A percentile compares a stretch with the other conserved stretches of the same genome.
Conservation (phyloP, 2,113 vertebrate genomes). For the Rana temporaria region DNA sequence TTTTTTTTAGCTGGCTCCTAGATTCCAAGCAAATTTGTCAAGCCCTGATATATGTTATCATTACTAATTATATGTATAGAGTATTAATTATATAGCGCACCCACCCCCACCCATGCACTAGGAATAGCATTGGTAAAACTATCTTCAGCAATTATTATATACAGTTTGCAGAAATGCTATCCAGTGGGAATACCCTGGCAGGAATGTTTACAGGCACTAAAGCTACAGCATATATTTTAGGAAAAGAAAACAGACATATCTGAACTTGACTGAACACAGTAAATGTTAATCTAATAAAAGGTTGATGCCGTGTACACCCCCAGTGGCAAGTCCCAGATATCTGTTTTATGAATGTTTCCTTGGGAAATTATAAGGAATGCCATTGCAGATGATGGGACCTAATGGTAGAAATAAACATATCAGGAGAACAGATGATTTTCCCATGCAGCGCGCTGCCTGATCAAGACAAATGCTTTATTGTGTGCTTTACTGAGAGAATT, state of each 20-base stretch:
- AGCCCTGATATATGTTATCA: no score
- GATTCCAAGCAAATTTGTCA: no score
- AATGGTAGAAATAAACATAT: conserved; percentile 36
- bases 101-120: no score
- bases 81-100: no score
- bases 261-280: background rate
- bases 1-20: no score
- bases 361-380: conserved; percentile 28
- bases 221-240: background rate
- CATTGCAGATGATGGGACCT: conserved; percentile 14
- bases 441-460: background rate
- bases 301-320: conserved; percentile 12
- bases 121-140: no score
- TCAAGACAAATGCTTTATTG: no score
- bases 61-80: no score
- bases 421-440: conserved; percentile 11
- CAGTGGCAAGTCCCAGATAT: conserved; percentile 34
- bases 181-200: background rate
- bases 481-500: no score
- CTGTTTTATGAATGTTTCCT: conserved; percentile 17
- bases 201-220: background rate
- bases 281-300: background rate
- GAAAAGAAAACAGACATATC: background rate
- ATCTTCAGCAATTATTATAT: no score
- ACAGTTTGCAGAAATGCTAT: no score